Conservation (phyloP, 92 coral and sea anemone species). For the Paragorgia papillata region DNA sequence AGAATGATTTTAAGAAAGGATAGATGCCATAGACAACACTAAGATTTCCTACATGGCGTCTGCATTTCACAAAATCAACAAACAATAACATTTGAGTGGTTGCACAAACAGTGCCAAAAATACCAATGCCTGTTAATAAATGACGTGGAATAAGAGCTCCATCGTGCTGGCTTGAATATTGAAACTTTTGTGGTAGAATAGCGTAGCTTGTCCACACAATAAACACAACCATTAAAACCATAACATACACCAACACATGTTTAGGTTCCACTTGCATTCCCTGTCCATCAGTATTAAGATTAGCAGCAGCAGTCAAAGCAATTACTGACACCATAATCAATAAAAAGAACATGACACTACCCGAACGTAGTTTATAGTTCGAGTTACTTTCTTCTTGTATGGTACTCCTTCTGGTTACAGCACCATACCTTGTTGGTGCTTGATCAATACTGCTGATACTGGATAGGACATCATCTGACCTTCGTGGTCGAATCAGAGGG, state of each 20-base stretch:
- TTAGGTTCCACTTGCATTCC: slow-evolving; percentile 17
- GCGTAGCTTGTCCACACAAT: slow-evolving; percentile 2
- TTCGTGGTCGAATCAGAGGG: slow-evolving; percentile 16
- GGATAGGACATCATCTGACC: neutral
- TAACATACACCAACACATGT: slow-evolving; percentile 17
- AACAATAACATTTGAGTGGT: slow-evolving; percentile 1
- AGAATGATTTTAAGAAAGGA: slow-evolving; percentile 35
- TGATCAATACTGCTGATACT: neutral
- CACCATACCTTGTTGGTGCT: neutral
- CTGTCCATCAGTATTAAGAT: slow-evolving; percentile 1
- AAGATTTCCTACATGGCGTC: slow-evolving; percentile 2
- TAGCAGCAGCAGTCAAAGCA: slow-evolving; percentile 7
- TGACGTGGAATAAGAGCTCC: slow-evolving; percentile 25
- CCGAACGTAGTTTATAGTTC: neutral
- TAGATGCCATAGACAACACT: slow-evolving; percentile 23
- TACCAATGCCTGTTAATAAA: slow-evolving; percentile 29
- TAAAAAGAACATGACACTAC: slow-evolving; percentile 6
- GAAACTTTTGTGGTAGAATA: neutral
- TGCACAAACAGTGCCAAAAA: slow-evolving; percentile 25
- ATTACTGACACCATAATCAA: slow-evolving; percentile 1
- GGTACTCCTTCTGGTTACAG: neutral
- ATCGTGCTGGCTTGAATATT: neutral
- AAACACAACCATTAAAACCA: slow-evolving; percentile 17
- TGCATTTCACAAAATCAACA: slow-evolving; percentile 21
- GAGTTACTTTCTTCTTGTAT: neutral